Evolutionary conservation across 2,888 invertebrate genomes (phyloP).

Genomic region (Phlogophora meticulosa): DNA sequence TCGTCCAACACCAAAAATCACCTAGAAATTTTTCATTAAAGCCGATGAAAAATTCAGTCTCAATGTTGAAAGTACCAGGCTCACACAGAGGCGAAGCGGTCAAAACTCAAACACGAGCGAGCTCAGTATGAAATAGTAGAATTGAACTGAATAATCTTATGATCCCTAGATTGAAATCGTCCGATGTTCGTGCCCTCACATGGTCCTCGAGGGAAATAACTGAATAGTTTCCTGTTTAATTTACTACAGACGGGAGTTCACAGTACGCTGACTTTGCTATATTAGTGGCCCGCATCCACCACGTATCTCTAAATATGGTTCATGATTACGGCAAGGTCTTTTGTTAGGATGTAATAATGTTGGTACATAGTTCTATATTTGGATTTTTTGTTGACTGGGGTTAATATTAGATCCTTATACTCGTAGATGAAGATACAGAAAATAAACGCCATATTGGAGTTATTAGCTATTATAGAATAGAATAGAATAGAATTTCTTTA

Average conservation of each 20-base stretch:
- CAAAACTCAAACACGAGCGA: slow-evolving; percentile 47
- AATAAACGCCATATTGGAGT: slow-evolving; percentile 5
- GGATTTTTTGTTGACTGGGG: slow-evolving; percentile 30
- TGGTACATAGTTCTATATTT: slow-evolving; percentile 39
- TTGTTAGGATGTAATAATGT: slow-evolving; percentile 53
- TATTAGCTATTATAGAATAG: slow-evolving; percentile 24
- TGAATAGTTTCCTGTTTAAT: slow-evolving; percentile 83
- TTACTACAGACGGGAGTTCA: slow-evolving; percentile 71
- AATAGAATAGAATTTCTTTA: too few relatives aligned
- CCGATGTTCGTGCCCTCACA: slow-evolving; percentile 60
- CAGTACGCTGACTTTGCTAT: slow-evolving; percentile 63
- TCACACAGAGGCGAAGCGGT: slow-evolving; percentile 37
- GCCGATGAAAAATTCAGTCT: slow-evolving; percentile 18
- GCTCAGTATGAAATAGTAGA: slow-evolving; percentile 56
- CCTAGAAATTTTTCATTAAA: slow-evolving; percentile 19
- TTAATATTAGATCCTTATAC: slow-evolving; percentile 30
- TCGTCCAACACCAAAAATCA: slow-evolving; percentile 1
- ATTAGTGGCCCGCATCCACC: slow-evolving; percentile 62
- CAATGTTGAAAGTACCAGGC: slow-evolving; percentile 47
- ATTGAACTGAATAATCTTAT: slow-evolving; percentile 64
- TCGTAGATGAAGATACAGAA: slow-evolving; percentile 15
- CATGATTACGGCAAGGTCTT: slow-evolving; percentile 52
- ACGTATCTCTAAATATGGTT: slow-evolving; percentile 60
- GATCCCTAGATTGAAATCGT: slow-evolving; percentile 67
- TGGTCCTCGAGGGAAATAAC: slow-evolving; percentile 79